Conservation (phyloP, 2,113 vertebrate species). For the Pseudopodoces humilis region DNA sequence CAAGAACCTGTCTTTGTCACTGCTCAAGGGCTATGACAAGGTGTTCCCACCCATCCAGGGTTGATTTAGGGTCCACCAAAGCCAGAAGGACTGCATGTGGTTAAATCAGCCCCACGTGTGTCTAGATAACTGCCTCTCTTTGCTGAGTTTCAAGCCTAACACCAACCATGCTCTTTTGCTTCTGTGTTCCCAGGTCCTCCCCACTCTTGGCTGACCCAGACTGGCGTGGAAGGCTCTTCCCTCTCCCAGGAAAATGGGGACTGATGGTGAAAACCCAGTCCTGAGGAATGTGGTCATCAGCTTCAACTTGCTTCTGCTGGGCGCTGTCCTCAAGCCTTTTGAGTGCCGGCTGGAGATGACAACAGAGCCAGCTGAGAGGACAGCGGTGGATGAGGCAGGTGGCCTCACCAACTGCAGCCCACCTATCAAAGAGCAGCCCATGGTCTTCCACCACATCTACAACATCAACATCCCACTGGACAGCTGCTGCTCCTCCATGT, state of each 20-base stretch:
- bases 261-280: constrained; percentile 62
- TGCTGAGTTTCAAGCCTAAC: background rate
- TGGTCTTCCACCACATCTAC: constrained; percentile 96
- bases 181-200: constrained; percentile 41
- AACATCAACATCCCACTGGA: constrained; percentile 93
- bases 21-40: background rate
- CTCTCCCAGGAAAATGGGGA: constrained; percentile 70
- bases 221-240: constrained; percentile 21
- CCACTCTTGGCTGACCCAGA: background rate
- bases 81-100: background rate
- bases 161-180: background rate
- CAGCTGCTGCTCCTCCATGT: constrained; percentile 86
- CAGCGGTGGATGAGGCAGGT: constrained; percentile 60
- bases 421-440: constrained; percentile 78
- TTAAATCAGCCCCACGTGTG: background rate
- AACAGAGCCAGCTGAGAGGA: constrained; percentile 70
- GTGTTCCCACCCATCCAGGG: no score
- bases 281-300: constrained; percentile 76
- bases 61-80: background rate
- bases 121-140: background rate
- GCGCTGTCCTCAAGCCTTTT: constrained; percentile 65
- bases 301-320: constrained; percentile 76
- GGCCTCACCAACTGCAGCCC: constrained; percentile 76
- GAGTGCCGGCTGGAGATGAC: constrained; percentile 73
- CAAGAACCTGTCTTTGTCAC: background rate